phyloP scores from a whole-genome alignment of 2,888 invertebrate genomes.

The Nephrotoma flavescens region DNA sequence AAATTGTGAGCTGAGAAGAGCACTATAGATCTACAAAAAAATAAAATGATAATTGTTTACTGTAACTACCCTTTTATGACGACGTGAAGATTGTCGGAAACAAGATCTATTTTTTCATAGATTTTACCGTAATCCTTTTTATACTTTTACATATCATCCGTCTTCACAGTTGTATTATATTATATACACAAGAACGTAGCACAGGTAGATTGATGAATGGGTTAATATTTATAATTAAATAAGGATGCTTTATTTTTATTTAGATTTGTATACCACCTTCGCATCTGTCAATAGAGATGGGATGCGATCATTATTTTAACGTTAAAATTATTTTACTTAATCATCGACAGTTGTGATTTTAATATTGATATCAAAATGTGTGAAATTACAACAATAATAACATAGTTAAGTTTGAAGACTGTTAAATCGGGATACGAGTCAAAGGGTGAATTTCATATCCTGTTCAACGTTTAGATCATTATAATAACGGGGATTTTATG shows the following conservation, averaged over 20 bases:
- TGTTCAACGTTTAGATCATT: background rate
- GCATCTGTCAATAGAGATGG: background rate
- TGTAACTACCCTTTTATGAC: background rate
- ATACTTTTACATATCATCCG: background rate
- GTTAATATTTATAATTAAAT: conserved; percentile 2
- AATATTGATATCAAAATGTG: background rate
- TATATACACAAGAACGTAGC: background rate
- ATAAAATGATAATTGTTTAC: background rate
- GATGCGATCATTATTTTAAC: background rate
- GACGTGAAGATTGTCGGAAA: background rate
- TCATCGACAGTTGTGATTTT: background rate
- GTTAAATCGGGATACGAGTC: background rate
- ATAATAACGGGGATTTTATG: background rate
- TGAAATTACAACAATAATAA: background rate
- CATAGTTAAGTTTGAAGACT: background rate
- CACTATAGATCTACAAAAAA: background rate
- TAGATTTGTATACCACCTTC: background rate
- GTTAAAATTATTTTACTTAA: background rate
- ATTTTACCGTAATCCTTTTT: background rate
- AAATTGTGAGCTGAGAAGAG: background rate
- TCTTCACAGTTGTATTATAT: background rate
- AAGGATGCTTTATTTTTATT: background rate
- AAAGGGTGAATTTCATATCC: background rate
- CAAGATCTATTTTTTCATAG: background rate
- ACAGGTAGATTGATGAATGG: conserved; percentile 1